These are phyloP conservation scores for Prionchulus punctatus DNA, from an alignment of 2,888 invertebrate species.

Conservation along the genomic window DNA sequence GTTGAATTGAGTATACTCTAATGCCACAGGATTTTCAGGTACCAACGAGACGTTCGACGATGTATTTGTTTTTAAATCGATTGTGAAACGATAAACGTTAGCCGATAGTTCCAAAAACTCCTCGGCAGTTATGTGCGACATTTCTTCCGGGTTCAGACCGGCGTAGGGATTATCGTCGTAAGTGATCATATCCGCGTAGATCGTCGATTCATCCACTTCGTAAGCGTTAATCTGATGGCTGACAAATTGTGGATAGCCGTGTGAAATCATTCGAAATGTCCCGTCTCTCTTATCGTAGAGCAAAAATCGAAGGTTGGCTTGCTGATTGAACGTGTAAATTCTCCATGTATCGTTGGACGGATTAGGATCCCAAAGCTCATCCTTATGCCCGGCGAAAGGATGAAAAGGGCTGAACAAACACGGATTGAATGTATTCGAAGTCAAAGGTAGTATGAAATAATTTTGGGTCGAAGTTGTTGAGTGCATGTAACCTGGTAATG, in stretches of 20 bases:
- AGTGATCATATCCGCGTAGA: neutral
- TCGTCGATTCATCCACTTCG: neutral
- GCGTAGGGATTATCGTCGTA: neutral
- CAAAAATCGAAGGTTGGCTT: neutral
- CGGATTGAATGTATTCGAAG: conserved; percentile 15
- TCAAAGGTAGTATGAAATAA: conserved; percentile 27
- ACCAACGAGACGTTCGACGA: neutral
- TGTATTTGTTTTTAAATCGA: neutral
- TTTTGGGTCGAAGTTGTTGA: conserved; percentile 29
- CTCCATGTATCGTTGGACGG: neutral
- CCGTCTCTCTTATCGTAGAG: conserved; percentile 1
- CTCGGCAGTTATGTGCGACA: neutral
- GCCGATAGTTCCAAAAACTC: neutral
- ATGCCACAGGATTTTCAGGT: neutral
- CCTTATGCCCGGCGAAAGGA: too few species aligned
- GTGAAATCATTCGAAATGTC: neutral
- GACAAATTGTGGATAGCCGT: conserved; percentile 19
- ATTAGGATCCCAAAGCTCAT: too few species aligned
- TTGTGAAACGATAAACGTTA: neutral
- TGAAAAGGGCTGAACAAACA: neutral
- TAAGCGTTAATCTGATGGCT: conserved; percentile 29
- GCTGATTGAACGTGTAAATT: neutral
- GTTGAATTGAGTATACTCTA: conserved; percentile 26
- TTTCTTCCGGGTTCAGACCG: neutral
- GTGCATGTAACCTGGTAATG: conserved; percentile 21